Evolutionary conservation across 1,140 invertebrate genomes (phyloP), one percentile per base, ranked within the genome.

Genomic region (Coelopa frigida): DNA sequence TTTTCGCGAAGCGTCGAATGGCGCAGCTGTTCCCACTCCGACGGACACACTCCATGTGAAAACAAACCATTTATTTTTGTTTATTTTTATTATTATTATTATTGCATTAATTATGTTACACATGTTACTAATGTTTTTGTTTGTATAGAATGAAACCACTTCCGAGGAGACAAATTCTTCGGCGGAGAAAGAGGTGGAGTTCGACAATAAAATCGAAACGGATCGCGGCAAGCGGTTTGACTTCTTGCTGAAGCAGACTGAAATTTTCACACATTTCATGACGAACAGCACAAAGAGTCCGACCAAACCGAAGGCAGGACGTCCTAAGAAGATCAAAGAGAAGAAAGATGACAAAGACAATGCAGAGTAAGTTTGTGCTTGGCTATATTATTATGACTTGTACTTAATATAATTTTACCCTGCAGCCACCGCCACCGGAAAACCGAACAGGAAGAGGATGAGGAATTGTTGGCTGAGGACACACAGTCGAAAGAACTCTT

Each of bases 371-470:
- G 58, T 54, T 3, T 44, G 3, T 12, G 17, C 35, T 18, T n/a
- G 27, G 0, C 36, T 33, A 6, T 10, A 0, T 8, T 2, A 7
- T 23, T 14, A 8, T 22, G 22, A 23, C 35, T 24, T n/a, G 5
- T 15, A 26, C 26, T 18, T 31, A 38, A 12, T 36, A 33, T n/a
- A n/a, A n/a, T 12, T 15, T 38, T 45, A 41, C 49, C 52, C 22
- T 72, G 39, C 53, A 91, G 87, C 71, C 94, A 98, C 71, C 82
- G 97, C 5, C 96, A 99, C 71, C 81, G 97, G 5, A 97, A 95
- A 74, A 99, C 97, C 1, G 97, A 99, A 70, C 90, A 99, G 72
- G 96, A 99, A 71, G 97, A 99, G 78, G 97, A 99, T 75, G 96
- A 99, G 70, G 95, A 99, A 64, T 71, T 99, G 3, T 71, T 99